These are phyloP conservation scores for Pelobates cultripes DNA, from an alignment of 2,797 vertebrate species.

Conservation along the genomic window DNA sequence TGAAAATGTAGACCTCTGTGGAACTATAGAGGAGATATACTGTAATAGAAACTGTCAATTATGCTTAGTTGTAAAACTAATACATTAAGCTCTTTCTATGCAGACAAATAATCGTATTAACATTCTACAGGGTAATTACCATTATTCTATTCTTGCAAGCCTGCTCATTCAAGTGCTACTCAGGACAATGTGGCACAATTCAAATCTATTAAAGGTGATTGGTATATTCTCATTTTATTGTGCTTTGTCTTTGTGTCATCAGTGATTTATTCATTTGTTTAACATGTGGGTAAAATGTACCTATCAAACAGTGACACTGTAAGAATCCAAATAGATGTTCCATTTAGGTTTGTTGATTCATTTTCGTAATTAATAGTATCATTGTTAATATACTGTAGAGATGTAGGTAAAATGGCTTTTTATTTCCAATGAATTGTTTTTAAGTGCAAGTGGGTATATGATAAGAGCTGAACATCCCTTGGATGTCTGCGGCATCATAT, in stretches of 20 bases:
- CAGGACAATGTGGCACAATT: not conserved
- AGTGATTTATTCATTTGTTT: not conserved
- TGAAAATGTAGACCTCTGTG: too few relatives aligned
- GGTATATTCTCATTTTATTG: not conserved
- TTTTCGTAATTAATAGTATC: not conserved
- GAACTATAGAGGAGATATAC: not conserved
- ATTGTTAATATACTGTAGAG: not conserved
- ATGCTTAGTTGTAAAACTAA: not conserved
- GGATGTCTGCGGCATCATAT: too few relatives aligned
- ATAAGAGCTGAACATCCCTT: too few relatives aligned
- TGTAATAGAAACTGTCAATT: not conserved
- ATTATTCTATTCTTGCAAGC: not conserved
- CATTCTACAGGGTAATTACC: not conserved
- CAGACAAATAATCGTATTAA: not conserved
- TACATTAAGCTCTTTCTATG: not conserved
- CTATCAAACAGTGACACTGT: not conserved
- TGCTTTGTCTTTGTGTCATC: not conserved
- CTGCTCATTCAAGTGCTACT: not conserved
- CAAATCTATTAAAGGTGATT: not conserved
- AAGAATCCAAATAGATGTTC: not conserved
- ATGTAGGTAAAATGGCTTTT: too few relatives aligned
- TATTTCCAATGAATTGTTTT: too few relatives aligned
- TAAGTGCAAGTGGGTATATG: too few relatives aligned
- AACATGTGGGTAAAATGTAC: not conserved
- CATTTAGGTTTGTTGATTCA: not conserved